A percentile compares a stretch with the other conserved stretches of the same genome.
Evolutionary conservation across 2,113 vertebrate species (phyloP).

Genomic region (Naja naja): DNA sequence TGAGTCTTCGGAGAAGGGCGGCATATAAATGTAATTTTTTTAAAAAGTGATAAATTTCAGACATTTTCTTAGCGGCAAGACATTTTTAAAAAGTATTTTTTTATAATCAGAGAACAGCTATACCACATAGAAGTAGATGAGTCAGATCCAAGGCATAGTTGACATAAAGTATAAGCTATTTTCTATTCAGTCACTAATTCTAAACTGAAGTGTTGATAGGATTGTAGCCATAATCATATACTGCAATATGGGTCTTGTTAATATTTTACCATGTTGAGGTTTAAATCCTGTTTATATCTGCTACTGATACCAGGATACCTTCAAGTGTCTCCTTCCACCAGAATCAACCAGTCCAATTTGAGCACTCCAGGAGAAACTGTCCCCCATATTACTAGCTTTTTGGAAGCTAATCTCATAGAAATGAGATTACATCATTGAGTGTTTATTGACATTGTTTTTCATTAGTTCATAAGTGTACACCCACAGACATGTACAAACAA

Average conservation of each 20-base stretch:
- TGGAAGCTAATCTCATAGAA: not conserved
- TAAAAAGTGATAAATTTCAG: not conserved
- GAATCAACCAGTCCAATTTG: not conserved
- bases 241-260: not conserved
- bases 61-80: not conserved
- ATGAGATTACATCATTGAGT: not conserved
- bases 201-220: not conserved
- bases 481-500: not conserved
- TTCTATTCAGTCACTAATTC: not conserved
- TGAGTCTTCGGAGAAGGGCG: too few relatives aligned
- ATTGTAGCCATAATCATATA: not conserved
- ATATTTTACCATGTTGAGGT: not conserved
- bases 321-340: not conserved
- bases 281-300: not conserved
- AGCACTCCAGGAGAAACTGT: not conserved
- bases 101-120: not conserved
- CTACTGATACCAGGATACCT: not conserved
- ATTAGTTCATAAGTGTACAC: not conserved
- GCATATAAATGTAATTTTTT: too few relatives aligned
- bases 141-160: not conserved
- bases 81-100: not conserved
- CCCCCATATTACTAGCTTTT: not conserved
- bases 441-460: not conserved
- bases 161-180: not conserved
- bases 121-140: not conserved